Evolutionary conservation across 2,113 vertebrate genomes (phyloP).

Genomic region (Perca flavescens): DNA sequence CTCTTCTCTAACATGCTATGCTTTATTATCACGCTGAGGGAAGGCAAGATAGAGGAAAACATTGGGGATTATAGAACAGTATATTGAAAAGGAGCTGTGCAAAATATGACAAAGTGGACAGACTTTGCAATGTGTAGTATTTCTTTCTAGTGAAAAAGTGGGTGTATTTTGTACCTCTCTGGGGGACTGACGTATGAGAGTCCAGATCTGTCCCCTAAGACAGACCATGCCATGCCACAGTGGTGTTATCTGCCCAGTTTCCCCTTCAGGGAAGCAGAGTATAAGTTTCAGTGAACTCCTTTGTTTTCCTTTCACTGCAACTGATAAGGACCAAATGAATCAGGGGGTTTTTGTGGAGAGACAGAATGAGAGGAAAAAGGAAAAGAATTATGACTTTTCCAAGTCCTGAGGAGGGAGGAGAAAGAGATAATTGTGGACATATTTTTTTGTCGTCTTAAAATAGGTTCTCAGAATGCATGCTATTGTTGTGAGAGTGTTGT

Average conservation of each 20-base stretch:
- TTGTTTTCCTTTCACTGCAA: slow-evolving; percentile 73
- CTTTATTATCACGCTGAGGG: not conserved
- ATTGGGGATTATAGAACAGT: not conserved
- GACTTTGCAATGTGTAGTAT: not conserved
- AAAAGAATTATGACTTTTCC: slow-evolving; percentile 63
- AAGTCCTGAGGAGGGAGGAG: slow-evolving; percentile 47
- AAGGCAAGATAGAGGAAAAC: not conserved
- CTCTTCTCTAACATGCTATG: too few species aligned
- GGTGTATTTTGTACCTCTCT: not conserved
- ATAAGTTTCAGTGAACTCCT: slow-evolving; percentile 63
- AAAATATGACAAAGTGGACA: not conserved
- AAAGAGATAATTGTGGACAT: slow-evolving; percentile 52
- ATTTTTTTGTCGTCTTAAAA: slow-evolving; percentile 48
- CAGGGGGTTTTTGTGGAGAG: slow-evolving; percentile 58
- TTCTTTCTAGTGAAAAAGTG: not conserved
- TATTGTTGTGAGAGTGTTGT: slow-evolving; percentile 16
- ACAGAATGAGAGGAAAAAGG: slow-evolving; percentile 67
- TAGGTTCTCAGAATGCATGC: slow-evolving; percentile 21
- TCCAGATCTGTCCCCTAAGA: not conserved
- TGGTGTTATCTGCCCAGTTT: slow-evolving; percentile 61
- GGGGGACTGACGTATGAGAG: slow-evolving; percentile 17
- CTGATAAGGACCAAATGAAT: slow-evolving; percentile 74
- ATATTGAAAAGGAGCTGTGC: not conserved
- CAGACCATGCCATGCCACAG: slow-evolving; percentile 17
- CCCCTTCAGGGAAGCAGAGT: slow-evolving; percentile 52